phyloP scores from a whole-genome alignment of 2,888 invertebrate species.

The Osedax fenrisi region DNA sequence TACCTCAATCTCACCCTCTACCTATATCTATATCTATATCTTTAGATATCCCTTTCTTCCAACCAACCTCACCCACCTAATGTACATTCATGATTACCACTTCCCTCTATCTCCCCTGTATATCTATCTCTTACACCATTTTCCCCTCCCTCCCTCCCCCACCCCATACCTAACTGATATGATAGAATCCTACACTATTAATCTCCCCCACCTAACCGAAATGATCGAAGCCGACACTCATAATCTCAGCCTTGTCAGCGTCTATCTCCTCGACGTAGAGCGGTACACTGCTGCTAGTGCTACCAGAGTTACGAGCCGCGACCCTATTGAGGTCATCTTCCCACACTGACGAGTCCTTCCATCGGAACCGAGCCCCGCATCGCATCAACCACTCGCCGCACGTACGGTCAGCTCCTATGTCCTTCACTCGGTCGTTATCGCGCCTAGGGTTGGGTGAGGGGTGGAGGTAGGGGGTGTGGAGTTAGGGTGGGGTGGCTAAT shows the following conservation, averaged over 20 bases:
- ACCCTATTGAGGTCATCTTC: slow-evolving; percentile 66
- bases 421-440: slow-evolving; percentile 41
- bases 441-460: slow-evolving; percentile 35
- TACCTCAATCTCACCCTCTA: too few species aligned
- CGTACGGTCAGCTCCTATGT: slow-evolving; percentile 71
- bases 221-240: slow-evolving; percentile 71
- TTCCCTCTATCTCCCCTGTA: too few species aligned
- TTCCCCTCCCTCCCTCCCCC: too few species aligned
- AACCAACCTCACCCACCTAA: too few species aligned
- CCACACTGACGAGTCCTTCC: slow-evolving; percentile 54
- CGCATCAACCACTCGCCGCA: slow-evolving; percentile 89
- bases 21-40: too few species aligned
- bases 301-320: slow-evolving; percentile 54
- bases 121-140: too few species aligned
- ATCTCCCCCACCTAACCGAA: too few species aligned
- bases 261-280: slow-evolving; percentile 62
- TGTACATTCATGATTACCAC: too few species aligned
- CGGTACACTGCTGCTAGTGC: slow-evolving; percentile 40
- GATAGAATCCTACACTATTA: too few species aligned
- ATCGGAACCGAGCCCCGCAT: slow-evolving; percentile 73
- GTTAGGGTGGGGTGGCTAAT: neutral
- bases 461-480: neutral
- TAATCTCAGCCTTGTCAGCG: slow-evolving; percentile 68
- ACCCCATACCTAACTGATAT: too few species aligned
- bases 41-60: too few species aligned